Conservation (phyloP, 2,888 invertebrate genomes). For the Choristoneura rosaceana region DNA sequence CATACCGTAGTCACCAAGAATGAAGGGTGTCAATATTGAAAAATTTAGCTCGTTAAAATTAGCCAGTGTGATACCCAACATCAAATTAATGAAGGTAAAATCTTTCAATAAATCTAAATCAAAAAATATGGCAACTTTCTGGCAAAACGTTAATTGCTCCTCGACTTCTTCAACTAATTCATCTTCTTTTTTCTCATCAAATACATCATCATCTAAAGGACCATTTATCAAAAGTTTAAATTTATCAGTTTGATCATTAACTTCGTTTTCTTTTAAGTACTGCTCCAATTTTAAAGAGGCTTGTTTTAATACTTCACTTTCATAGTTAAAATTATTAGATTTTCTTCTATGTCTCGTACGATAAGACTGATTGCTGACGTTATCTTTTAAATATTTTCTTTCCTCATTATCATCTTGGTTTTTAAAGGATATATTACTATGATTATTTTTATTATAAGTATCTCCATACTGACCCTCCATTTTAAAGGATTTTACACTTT, state of each 20-base stretch:
- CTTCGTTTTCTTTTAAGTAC: conserved; percentile 76
- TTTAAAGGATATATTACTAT: conserved; percentile 73
- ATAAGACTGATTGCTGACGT: conserved; percentile 76
- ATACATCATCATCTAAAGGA: conserved; percentile 65
- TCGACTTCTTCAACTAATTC: conserved; percentile 56
- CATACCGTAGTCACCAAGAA: conserved; percentile 88
- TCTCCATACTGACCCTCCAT: conserved; percentile 75
- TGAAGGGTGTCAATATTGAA: conserved; percentile 90
- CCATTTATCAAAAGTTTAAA: conserved; percentile 66
- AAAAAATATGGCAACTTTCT: conserved; percentile 88
- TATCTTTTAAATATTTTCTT: conserved; percentile 76
- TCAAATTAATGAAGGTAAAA: conserved; percentile 88
- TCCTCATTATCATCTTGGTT: conserved; percentile 75
- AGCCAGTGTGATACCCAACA: conserved; percentile 89
- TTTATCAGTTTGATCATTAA: conserved; percentile 58
- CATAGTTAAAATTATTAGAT: conserved; percentile 86
- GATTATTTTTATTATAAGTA: conserved; percentile 73
- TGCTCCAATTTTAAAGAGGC: conserved; percentile 83
- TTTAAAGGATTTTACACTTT: conserved; percentile 75
- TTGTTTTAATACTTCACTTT: conserved; percentile 85
- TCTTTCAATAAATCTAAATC: conserved; percentile 89
- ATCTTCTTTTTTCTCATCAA: conserved; percentile 55
- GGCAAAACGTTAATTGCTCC: conserved; percentile 71
- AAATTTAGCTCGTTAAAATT: conserved; percentile 91
- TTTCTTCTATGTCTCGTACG: conserved; percentile 69